Conservation (phyloP, 2,888 invertebrate species). For the Temnothorax rugatulus region DNA sequence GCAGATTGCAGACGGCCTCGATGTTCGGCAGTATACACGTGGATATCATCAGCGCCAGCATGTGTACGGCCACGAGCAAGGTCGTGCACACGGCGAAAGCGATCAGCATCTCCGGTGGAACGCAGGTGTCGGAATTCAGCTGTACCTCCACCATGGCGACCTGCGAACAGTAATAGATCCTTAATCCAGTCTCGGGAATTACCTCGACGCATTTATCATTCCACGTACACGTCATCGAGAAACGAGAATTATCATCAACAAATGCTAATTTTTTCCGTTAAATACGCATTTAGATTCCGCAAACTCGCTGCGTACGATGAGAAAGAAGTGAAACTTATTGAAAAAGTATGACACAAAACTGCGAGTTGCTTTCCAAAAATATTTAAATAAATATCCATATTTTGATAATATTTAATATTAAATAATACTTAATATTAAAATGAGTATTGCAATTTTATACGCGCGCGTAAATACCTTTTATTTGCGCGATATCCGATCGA, state of each 20-base stretch:
- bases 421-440: background rate
- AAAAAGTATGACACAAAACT: background rate
- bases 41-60: slow-evolving; percentile 99
- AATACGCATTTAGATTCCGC: background rate
- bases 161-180: slow-evolving; percentile 85
- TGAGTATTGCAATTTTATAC: background rate
- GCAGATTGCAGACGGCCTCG: slow-evolving; percentile 97
- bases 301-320: background rate
- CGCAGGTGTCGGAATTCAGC: slow-evolving; percentile 91
- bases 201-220: background rate
- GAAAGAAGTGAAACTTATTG: background rate
- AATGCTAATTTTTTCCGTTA: background rate
- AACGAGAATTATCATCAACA: background rate
- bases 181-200: background rate
- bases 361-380: background rate
- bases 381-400: background rate
- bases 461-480: background rate
- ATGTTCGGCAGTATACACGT: slow-evolving; percentile 99
- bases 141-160: slow-evolving; percentile 99
- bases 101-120: slow-evolving; percentile 94
- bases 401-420: too few species aligned
- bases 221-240: background rate
- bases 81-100: slow-evolving; percentile 98
- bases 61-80: slow-evolving; percentile 97
- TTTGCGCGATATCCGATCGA: background rate